Conservation (phyloP, 2,113 vertebrate species). For the Cyprinodon brontotheroides region DNA sequence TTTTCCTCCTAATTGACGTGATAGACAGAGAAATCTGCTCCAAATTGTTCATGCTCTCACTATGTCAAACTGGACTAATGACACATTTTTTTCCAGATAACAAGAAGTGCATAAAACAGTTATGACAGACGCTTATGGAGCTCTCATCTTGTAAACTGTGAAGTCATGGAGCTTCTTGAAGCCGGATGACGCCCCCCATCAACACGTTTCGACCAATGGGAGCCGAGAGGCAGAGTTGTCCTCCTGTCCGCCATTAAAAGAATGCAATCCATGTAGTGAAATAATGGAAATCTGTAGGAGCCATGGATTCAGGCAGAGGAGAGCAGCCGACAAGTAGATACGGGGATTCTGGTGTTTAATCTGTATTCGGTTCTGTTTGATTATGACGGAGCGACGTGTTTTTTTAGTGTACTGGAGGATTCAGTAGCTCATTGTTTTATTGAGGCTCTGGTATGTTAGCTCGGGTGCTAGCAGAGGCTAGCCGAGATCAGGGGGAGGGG, state of each 20-base stretch:
- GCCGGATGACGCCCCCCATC: conserved; percentile 73
- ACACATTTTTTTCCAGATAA: not conserved
- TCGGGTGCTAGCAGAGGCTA: conserved; percentile 68
- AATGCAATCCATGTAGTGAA: conserved; percentile 93
- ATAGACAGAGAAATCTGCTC: not conserved
- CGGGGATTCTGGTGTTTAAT: conserved; percentile 38
- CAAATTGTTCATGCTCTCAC: not conserved
- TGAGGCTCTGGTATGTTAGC: conserved; percentile 77
- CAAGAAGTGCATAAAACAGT: not conserved
- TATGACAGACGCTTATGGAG: conserved; percentile 67
- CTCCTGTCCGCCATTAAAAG: conserved; percentile 97
- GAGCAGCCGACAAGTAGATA: conserved; percentile 64
- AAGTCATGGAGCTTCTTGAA: conserved; percentile 78
- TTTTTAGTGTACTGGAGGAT: conserved; percentile 52
- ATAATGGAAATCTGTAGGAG: conserved; percentile 86
- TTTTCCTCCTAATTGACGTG: not conserved
- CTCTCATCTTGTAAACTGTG: conserved; percentile 78
- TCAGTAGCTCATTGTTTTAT: conserved; percentile 75
- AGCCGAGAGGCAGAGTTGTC: conserved; percentile 85
- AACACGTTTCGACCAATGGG: conserved; percentile 82
- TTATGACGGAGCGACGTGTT: conserved; percentile 47
- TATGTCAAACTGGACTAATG: not conserved
- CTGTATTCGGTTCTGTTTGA: conserved; percentile 46
- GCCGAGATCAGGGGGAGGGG: conserved; percentile 76
- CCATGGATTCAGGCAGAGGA: conserved; percentile 67